Conservation (phyloP, 1,140 invertebrate species). For the Sminthurides bifidus region DNA sequence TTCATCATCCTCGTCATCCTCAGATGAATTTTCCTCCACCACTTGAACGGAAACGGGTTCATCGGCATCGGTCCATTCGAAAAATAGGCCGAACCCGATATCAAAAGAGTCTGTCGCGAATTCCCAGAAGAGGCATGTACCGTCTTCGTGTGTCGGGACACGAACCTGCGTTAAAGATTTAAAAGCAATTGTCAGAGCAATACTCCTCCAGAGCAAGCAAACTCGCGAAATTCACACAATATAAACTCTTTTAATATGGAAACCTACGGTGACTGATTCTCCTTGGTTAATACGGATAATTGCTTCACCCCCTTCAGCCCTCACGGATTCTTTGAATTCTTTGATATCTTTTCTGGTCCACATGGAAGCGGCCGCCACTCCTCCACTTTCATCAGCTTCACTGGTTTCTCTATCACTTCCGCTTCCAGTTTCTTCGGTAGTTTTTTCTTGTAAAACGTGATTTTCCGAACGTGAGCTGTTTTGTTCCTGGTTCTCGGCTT, state of each 20-base stretch:
- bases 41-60: slow-evolving; percentile 67
- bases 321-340: slow-evolving; percentile 79
- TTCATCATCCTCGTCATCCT: slow-evolving; percentile 81
- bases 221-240: neutral
- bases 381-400: slow-evolving; percentile 27
- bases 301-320: slow-evolving; percentile 74
- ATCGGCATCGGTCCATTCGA: slow-evolving; percentile 74
- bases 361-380: slow-evolving; percentile 65
- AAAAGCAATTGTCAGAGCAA: neutral
- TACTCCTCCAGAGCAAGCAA: neutral
- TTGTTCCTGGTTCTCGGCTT: neutral
- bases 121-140: slow-evolving; percentile 95
- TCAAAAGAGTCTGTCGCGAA: slow-evolving; percentile 98
- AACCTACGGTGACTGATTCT: slow-evolving; percentile 78
- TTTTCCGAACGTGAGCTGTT: too few relatives aligned
- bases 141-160: slow-evolving; percentile 92
- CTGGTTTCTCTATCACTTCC: slow-evolving; percentile 14
- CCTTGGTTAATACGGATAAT: slow-evolving; percentile 93
- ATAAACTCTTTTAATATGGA: neutral
- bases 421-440: neutral
- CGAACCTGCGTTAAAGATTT: slow-evolving; percentile 47
- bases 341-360: slow-evolving; percentile 88
- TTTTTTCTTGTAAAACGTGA: too few relatives aligned
- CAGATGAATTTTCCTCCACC: slow-evolving; percentile 76
- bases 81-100: slow-evolving; percentile 96